Conservation (phyloP, 2,797 vertebrate genomes). For the Enteromius fasciolatus region DNA sequence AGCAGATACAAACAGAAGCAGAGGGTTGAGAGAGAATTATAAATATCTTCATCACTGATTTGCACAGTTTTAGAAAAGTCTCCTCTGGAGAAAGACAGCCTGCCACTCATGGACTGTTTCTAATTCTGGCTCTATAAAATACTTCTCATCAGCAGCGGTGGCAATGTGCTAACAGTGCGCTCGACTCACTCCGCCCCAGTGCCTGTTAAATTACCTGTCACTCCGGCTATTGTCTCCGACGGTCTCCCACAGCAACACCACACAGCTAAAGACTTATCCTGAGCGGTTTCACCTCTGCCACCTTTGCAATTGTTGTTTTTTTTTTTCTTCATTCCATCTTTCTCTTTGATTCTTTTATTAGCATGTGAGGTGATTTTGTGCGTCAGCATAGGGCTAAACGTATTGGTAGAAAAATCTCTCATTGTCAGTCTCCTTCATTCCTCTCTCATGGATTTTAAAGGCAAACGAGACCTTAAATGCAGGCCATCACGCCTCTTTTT, state of each 20-base stretch:
- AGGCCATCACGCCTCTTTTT: conserved; percentile 16
- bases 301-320: neutral
- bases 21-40: conserved; percentile 3
- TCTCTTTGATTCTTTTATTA: conserved; percentile 43
- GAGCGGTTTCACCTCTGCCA: neutral
- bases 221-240: conserved; percentile 20
- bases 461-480: conserved; percentile 3
- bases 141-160: conserved; percentile 53
- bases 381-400: conserved; percentile 34
- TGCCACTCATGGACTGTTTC: conserved; percentile 62
- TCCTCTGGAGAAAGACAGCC: conserved; percentile 34
- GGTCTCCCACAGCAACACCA: conserved; percentile 12
- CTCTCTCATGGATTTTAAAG: conserved; percentile 22
- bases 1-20: conserved; percentile 8
- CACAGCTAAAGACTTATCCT: conserved; percentile 7
- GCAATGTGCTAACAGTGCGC: conserved; percentile 39
- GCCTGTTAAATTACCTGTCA: conserved; percentile 50
- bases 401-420: neutral
- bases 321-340: neutral
- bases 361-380: conserved; percentile 50
- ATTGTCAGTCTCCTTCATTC: neutral
- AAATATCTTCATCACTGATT: conserved; percentile 16
- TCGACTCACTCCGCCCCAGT: conserved; percentile 39
- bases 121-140: conserved; percentile 58
- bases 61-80: conserved; percentile 35